Conservation (phyloP, 1,140 invertebrate species). For the Dendroctonus ponderosae region DNA sequence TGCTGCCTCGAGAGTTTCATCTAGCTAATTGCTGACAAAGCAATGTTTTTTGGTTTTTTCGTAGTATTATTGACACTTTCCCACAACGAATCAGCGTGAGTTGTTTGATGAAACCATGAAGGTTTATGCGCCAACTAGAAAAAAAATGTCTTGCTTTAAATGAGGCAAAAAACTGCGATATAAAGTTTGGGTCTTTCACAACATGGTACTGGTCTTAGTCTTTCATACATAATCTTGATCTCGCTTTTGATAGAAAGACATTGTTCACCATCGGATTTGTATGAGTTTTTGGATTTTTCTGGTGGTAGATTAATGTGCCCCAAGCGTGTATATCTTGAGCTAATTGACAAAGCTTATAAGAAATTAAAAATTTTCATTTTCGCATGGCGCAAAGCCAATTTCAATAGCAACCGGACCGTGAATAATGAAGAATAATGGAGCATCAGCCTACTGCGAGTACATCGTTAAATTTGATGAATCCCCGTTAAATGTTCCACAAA, state of each 20-base stretch:
- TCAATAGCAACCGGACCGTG: slow-evolving; percentile 45
- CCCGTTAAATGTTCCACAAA: slow-evolving; percentile 40
- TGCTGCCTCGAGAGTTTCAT: slow-evolving; percentile 49
- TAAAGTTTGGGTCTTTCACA: no score
- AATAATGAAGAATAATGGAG: slow-evolving; percentile 53
- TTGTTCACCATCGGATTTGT: no score
- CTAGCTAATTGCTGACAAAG: slow-evolving; percentile 50
- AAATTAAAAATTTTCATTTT: slow-evolving; percentile 19
- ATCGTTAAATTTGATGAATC: slow-evolving; percentile 51
- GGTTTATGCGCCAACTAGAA: no score
- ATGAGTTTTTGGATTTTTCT: no score
- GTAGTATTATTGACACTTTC: not conserved
- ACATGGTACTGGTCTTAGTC: no score
- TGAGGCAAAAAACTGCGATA: no score
- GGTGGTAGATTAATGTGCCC: no score
- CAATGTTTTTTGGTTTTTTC: slow-evolving; percentile 46
- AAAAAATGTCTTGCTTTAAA: no score
- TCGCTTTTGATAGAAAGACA: no score
- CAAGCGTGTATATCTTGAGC: not conserved
- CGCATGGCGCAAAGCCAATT: slow-evolving; percentile 32
- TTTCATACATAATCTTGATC: no score
- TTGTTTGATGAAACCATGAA: no score
- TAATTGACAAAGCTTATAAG: slow-evolving; percentile 11
- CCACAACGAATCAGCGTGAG: no score
- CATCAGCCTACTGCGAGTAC: slow-evolving; percentile 45